phyloP scores from a whole-genome alignment of 2,888 invertebrate genomes.

The Tachystola acroxantha region DNA sequence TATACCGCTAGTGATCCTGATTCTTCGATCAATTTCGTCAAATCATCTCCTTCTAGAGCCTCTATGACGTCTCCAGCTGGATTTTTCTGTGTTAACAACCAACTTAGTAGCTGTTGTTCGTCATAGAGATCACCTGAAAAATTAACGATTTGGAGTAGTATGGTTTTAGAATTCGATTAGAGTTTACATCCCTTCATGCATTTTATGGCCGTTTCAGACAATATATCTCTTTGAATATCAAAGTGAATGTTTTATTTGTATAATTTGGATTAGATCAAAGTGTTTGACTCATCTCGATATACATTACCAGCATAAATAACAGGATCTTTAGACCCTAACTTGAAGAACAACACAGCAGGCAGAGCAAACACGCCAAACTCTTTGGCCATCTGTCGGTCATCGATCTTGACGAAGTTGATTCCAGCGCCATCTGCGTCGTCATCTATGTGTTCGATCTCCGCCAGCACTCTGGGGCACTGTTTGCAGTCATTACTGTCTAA shows the following conservation, averaged over 20 bases:
- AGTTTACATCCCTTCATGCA: no score
- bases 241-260: no score
- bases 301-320: conserved; percentile 91
- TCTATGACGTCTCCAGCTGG: conserved; percentile 95
- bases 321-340: conserved; percentile 91
- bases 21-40: conserved; percentile 86
- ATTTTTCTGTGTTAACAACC: conserved; percentile 94
- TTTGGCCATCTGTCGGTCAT: conserved; percentile 91
- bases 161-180: no score
- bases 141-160: no score
- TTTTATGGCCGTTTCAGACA: no score
- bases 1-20: conserved; percentile 92
- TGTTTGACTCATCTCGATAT: no score
- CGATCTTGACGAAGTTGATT: conserved; percentile 95
- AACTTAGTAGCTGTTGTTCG: conserved; percentile 91
- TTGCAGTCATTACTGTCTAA: conserved; percentile 97
- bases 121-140: conserved; percentile 89
- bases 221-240: no score
- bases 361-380: conserved; percentile 93
- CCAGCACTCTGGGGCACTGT: conserved; percentile 92
- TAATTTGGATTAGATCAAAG: no score
- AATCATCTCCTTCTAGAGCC: conserved; percentile 88
- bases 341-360: conserved; percentile 94
- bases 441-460: conserved; percentile 94
- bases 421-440: conserved; percentile 94